Evolutionary conservation across 2,888 invertebrate genomes (phyloP), one percentile per base, ranked within the genome.

Genomic region (Andrena minutula): DNA sequence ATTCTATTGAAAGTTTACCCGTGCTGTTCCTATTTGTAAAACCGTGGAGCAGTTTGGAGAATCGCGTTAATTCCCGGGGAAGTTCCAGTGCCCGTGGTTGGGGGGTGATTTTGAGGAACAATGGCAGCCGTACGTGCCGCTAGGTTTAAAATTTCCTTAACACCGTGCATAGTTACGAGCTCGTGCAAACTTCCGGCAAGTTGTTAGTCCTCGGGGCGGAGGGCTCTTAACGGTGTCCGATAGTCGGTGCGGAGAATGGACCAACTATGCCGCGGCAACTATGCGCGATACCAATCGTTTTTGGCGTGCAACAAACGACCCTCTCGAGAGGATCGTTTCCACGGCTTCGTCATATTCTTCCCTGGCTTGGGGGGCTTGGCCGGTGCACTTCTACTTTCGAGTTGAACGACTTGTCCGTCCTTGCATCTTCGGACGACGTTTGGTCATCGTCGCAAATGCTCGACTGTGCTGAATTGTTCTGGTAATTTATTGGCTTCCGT

Each of bases 251-350:
- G 70, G 56, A 63, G 70, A 85, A 74, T 66, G 79, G 63, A 75
- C 65, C 75, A 86, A 88, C 88, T 86, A 86, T 88, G 79, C 64
- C 47, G 69, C 53, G 28, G 53, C 47, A 82, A 83, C 80, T 87
- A 86, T 84, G 79, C 68, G 64, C 75, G 80, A 73, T 87, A 87
- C 63, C 86, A 80, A 88, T 88, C 82, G 81, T 75, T 79, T 60
- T 63, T 58, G 56, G 56, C 49, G 58, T 30, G 65, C 30, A 68
- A 80, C 79, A 79, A 88, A 84, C 86, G 81, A 86, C 69, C 69
- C 75, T 65, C 79, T 82, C 63, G 58, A 69, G 65, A 66, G 65
- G 70, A 83, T 80, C 78, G 60, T 86, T 69, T 73, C 71, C 66
- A 66, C 58, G 49, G 60, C 74, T 73, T 84, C 68, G 82, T 78